phyloP scores from a whole-genome alignment of 2,888 invertebrate genomes.

The Epistrophe eligans region DNA sequence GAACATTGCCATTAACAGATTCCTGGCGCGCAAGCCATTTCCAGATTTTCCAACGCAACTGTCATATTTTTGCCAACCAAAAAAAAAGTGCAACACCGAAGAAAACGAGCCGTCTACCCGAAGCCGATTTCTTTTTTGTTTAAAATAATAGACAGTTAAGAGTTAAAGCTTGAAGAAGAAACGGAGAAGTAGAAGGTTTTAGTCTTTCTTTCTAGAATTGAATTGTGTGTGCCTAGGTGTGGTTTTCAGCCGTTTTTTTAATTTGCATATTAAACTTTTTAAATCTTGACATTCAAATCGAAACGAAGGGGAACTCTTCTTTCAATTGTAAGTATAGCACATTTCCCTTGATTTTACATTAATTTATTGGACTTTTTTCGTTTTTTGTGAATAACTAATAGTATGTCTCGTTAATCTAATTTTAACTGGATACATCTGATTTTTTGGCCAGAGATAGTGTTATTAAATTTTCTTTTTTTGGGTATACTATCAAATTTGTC shows the following conservation, averaged over 20 bases:
- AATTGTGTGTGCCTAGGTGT: conserved; percentile 56
- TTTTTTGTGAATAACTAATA: conserved; percentile 5
- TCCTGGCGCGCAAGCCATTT: conserved; percentile 61
- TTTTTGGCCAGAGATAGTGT: conserved; percentile 37
- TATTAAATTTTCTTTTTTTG: conserved; percentile 13
- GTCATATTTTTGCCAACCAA: conserved; percentile 32
- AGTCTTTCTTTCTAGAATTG: conserved; percentile 46
- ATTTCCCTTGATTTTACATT: not conserved
- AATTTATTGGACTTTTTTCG: not conserved
- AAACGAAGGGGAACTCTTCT: conserved; percentile 3
- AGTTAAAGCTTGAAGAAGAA: conserved; percentile 27
- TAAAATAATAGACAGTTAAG: conserved; percentile 56
- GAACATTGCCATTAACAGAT: conserved; percentile 27
- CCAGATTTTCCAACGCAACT: conserved; percentile 59
- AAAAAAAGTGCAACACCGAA: conserved; percentile 32
- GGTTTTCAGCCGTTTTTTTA: conserved; percentile 63
- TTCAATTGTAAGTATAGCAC: conserved; percentile 53
- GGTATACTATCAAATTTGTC: conserved; percentile 11
- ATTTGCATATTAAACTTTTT: conserved; percentile 65
- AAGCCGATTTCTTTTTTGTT: conserved; percentile 43
- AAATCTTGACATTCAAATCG: conserved; percentile 49
- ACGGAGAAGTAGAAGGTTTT: conserved; percentile 43
- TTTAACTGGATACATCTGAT: conserved; percentile 71
- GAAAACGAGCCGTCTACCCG: conserved; percentile 1
- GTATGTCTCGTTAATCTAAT: conserved; percentile 55